Conservation (phyloP, 2,797 vertebrate species). For the Eidolon dupreanum region DNA sequence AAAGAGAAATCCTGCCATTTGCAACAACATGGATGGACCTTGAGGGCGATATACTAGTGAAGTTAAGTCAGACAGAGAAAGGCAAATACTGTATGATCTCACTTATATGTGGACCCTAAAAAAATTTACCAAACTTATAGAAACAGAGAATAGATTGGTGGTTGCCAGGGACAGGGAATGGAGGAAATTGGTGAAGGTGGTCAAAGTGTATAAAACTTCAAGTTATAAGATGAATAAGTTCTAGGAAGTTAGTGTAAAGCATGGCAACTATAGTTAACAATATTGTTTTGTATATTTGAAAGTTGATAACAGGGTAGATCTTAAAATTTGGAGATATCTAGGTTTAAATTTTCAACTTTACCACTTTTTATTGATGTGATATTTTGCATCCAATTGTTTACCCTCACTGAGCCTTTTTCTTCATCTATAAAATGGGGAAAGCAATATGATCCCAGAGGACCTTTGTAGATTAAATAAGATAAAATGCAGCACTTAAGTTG, state of each 20-base stretch:
- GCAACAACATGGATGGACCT: not conserved
- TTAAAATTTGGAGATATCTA: not conserved
- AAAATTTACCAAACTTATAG: not conserved
- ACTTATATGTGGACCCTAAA: not conserved
- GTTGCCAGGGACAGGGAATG: not conserved
- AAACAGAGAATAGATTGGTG: not conserved
- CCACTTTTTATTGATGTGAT: not conserved
- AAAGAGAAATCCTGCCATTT: not conserved
- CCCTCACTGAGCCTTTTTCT: conserved; percentile 4
- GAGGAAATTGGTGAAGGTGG: not conserved
- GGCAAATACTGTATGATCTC: not conserved
- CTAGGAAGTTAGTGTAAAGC: not conserved
- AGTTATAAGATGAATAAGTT: not conserved
- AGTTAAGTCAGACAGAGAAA: not conserved
- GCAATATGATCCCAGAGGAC: not conserved
- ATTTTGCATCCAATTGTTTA: conserved; percentile 20
- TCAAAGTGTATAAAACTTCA: not conserved
- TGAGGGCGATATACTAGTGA: not conserved
- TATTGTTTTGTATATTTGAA: not conserved
- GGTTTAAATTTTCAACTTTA: not conserved
- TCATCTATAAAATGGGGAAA: not conserved
- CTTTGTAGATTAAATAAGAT: not conserved
- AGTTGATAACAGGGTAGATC: not conserved
- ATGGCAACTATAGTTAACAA: not conserved
- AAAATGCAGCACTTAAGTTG: not conserved